These are phyloP conservation scores for Sarcophaga peregrina DNA, from an alignment of 1,140 invertebrate species.

Conservation along the genomic window DNA sequence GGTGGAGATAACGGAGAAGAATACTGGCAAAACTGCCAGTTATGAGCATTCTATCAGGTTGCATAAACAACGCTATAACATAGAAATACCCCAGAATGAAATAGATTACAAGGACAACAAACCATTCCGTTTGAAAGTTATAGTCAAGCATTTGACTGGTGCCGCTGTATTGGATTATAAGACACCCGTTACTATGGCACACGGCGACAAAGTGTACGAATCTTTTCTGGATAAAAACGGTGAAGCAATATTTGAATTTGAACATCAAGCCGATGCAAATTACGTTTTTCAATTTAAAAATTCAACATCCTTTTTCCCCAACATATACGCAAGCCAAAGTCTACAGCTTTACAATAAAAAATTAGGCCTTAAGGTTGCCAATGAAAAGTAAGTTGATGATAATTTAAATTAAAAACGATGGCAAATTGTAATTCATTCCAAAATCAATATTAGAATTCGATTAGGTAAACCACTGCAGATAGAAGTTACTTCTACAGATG, in stretches of 20 bases:
- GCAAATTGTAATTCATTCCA: neutral
- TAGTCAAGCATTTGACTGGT: conserved; percentile 8
- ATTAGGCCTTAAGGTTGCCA: conserved; percentile 49
- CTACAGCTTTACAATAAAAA: neutral
- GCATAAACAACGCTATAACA: neutral
- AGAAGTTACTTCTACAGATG: conserved; percentile 81
- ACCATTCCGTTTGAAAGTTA: too few relatives aligned
- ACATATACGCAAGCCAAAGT: neutral
- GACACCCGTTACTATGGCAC: neutral
- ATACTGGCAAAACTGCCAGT: neutral
- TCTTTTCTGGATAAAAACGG: conserved; percentile 75
- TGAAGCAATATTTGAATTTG: conserved; percentile 85
- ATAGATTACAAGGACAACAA: neutral
- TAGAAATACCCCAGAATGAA: neutral
- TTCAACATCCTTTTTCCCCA: neutral
- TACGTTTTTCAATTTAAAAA: conserved; percentile 1
- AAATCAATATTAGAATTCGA: conserved; percentile 65
- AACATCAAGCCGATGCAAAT: conserved; percentile 76
- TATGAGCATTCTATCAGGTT: neutral
- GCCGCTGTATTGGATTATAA: neutral
- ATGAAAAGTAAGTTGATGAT: conserved; percentile 51
- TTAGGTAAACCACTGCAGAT: conserved; percentile 81
- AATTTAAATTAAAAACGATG: neutral
- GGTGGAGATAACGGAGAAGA: neutral
- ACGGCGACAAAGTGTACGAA: neutral